A percentile compares a stretch with the other conserved stretches of the same genome.
Evolutionary conservation across 2,113 vertebrate genomes (phyloP).

Genomic region (Epinephelus cyanopodus): DNA sequence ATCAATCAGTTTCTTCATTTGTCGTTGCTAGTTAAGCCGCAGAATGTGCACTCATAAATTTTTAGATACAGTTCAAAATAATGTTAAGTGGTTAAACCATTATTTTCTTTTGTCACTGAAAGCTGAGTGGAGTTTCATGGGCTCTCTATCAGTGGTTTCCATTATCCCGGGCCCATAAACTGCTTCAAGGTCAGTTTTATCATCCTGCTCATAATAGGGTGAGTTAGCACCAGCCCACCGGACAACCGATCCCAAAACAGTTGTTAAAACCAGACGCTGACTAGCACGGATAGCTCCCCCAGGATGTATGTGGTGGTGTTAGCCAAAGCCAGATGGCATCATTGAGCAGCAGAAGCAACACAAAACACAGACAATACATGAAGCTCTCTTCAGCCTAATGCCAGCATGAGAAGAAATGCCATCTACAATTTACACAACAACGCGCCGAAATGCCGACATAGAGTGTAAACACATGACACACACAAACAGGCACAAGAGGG

Average conservation of each 20-base stretch:
- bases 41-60: slow-evolving; percentile 43
- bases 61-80: slow-evolving; percentile 59
- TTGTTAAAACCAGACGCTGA: slow-evolving; percentile 74
- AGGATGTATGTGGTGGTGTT: slow-evolving; percentile 49
- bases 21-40: slow-evolving; percentile 24
- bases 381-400: slow-evolving; percentile 26
- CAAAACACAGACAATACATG: slow-evolving; percentile 4
- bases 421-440: slow-evolving; percentile 50
- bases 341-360: slow-evolving; percentile 72
- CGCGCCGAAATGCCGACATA: slow-evolving; percentile 19
- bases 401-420: slow-evolving; percentile 22
- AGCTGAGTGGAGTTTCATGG: slow-evolving; percentile 70
- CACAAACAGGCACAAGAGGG: slow-evolving; percentile 13
- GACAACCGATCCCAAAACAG: slow-evolving; percentile 77
- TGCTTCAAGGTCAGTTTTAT: slow-evolving; percentile 80
- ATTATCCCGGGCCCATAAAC: slow-evolving; percentile 75
- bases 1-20: slow-evolving; percentile 27
- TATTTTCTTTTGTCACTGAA: slow-evolving; percentile 65
- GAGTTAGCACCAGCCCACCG: slow-evolving; percentile 74
- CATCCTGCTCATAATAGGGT: slow-evolving; percentile 73
- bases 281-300: slow-evolving; percentile 62
- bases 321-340: slow-evolving; percentile 82
- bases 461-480: slow-evolving; percentile 23
- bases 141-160: slow-evolving; percentile 67
- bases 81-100: slow-evolving; percentile 66